Base-by-base conservation (phyloP, 1,140 invertebrate genomes). In the Hydropsyche tenuis region DNA sequence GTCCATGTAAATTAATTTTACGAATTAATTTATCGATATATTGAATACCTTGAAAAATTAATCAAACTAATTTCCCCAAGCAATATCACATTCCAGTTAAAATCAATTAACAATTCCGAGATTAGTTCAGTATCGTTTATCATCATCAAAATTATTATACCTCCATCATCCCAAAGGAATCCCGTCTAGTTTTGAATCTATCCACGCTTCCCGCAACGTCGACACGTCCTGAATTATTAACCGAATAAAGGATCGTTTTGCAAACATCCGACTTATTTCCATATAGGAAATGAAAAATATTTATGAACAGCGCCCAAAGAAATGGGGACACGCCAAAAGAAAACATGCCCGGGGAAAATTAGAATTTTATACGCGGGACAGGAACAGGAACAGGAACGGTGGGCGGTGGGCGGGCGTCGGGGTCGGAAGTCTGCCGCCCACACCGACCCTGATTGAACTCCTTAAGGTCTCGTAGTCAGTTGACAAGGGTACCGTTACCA, bases 251-350 rank as follows among this genome's bases (percentile, higher is more conserved):
- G 37, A 9, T 51, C 43, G 46, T 20, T 68, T 27, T 68, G 12
- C 37, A 68, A 68, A 51, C 65, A 51, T 68, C 45, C 46, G 27
- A 30, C 46, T 46, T 68, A 51, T 68, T 68, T 68, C 65, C 65
- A 68, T 68, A 68, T 68, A 51, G 65, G 65, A 68, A 68, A 68
- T 68, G 65, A 68, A 68, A 68, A 68, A 68, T 68, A 68, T 68
- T 68, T 68, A 68, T 68, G 65, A 68, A 48, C 65, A 14, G 14
- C 14, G 30, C 1, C 16, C 16, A 45, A 43, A 20, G 63, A 65
- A 23, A 56, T 7, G 56, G 56, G 22, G 22, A 25, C 30, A 37
- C 14, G 63, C 4, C n/a, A 3, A 22, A 22, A 42, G 42, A 43
- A 45, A 18, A 45, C 30, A 65, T 30, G 30, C 63, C 20, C 30